Evolutionary conservation across 2,888 invertebrate genomes (phyloP).

Genomic region (Andrena marginata): DNA sequence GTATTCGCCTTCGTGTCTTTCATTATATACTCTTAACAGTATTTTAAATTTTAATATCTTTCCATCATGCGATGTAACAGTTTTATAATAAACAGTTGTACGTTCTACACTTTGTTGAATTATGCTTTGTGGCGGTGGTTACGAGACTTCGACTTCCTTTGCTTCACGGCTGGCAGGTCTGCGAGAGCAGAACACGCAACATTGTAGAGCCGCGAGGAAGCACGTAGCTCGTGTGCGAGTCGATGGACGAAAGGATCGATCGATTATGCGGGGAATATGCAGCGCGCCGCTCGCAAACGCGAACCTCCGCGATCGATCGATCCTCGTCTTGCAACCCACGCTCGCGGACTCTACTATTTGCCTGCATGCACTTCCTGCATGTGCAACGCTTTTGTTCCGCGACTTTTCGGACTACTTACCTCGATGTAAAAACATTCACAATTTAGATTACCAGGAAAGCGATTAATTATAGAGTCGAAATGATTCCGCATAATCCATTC

Average conservation of each 20-base stretch:
- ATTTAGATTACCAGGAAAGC: neutral
- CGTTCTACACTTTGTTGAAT: neutral
- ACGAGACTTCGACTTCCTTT: slow-evolving; percentile 67
- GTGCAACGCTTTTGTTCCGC: slow-evolving; percentile 14
- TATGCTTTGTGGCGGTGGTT: slow-evolving; percentile 46
- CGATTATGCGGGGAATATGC: slow-evolving; percentile 57
- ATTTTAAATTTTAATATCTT: neutral
- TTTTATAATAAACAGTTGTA: neutral
- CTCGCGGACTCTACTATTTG: slow-evolving; percentile 29
- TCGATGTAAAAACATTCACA: neutral
- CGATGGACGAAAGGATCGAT: slow-evolving; percentile 58
- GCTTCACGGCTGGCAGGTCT: slow-evolving; percentile 63
- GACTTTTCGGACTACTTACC: slow-evolving; percentile 1
- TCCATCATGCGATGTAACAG: neutral
- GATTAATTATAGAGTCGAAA: neutral
- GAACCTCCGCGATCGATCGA: slow-evolving; percentile 63
- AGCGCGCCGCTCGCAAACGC: slow-evolving; percentile 29
- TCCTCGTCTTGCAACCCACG: slow-evolving; percentile 59
- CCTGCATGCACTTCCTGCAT: slow-evolving; percentile 12
- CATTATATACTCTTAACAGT: neutral
- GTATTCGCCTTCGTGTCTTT: too few relatives aligned
- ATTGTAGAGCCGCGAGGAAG: slow-evolving; percentile 54
- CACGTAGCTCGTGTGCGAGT: slow-evolving; percentile 46
- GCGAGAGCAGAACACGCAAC: slow-evolving; percentile 63
- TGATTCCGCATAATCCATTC: neutral